phyloP scores from a whole-genome alignment of 2,888 invertebrate genomes.

The Ornithoptera alexandrae region DNA sequence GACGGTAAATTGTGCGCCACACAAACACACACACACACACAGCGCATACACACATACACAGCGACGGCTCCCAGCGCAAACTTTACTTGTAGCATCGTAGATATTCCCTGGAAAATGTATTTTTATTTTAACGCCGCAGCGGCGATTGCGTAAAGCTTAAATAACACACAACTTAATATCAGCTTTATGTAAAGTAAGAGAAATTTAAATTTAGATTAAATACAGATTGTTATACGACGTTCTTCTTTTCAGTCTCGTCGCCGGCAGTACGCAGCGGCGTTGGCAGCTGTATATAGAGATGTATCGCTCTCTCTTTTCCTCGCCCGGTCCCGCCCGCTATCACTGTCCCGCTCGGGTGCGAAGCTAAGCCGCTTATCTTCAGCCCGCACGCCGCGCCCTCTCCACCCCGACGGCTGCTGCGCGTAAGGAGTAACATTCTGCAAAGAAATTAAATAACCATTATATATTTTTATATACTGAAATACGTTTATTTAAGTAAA shows the following conservation, averaged over 20 bases:
- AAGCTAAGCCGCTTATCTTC: conserved; percentile 79
- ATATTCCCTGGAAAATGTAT: conserved; percentile 78
- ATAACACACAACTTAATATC: conserved; percentile 31
- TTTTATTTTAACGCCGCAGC: conserved; percentile 69
- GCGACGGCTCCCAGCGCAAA: conserved; percentile 60
- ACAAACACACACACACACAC: conserved; percentile 47
- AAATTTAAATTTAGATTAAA: conserved; percentile 35
- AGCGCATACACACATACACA: conserved; percentile 41
- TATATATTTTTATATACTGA: too few species aligned
- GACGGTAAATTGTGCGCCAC: conserved; percentile 58
- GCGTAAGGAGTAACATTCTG: conserved; percentile 65
- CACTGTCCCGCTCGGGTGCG: conserved; percentile 57
- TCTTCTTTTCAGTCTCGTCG: conserved; percentile 41
- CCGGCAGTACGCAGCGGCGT: conserved; percentile 64
- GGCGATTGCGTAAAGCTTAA: conserved; percentile 42
- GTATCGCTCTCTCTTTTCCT: conserved; percentile 50
- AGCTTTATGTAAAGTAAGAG: rapidly evolving
- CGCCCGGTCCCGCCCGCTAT: conserved; percentile 36
- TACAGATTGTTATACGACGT: conserved; percentile 42
- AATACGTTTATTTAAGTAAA: too few species aligned
- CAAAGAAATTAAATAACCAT: conserved; percentile 35
- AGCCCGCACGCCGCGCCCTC: conserved; percentile 72
- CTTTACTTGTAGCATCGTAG: conserved; percentile 72
- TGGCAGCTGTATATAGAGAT: conserved; percentile 72
- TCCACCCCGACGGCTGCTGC: conserved; percentile 64